Base-by-base conservation (phyloP, 2,797 vertebrate genomes). In the Sebastolobus altivelis region DNA sequence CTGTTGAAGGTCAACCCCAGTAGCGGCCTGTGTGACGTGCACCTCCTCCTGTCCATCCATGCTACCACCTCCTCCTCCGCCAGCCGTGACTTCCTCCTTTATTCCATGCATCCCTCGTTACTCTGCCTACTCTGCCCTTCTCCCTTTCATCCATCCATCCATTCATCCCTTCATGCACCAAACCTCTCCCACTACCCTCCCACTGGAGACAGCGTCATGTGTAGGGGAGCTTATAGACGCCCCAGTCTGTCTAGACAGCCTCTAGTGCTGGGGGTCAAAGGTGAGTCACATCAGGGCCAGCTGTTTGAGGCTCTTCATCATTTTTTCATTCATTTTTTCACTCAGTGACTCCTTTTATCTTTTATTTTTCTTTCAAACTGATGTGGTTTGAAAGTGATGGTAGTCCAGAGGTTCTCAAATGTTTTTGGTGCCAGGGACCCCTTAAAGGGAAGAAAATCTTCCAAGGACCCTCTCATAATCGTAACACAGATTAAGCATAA, bases 1-100 rank as follows among this genome's bases (percentile, higher is more conserved):
- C 76, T 80, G 78, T 88, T 71, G 59, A 96, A 96, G 96, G 94
- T 95, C 95, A 92, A 73, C 91, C 93, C 84, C 94, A 90, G 93
- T 95, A 94, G 93, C 91, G 27, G 90, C 88, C 86, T 90, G 88
- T 86, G 92, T 93, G 90, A 91, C 63, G 85, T 81, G 59, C 91
- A 60, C 38, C 92, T 76, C 75, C 80, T 88, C 86, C 79, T 87
- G 59, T 87, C 82, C 46, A 49, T 49, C 46, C 89, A 85, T 83
- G 88, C 83, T 77, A 82, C 87, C 87, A 67, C 76, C 65, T 49
- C 79, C 65, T 40, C 46, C 88, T 86, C 77, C 76, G 13, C 76
- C 84, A 81, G 84, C 88, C 77, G 81, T 63, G 90, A 78, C 86
- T 87, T 87, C 83, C 85, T 88, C 89, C 85, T 92, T 88, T 43